Evolutionary conservation across 1,140 invertebrate species (phyloP), one percentile per base, ranked within the genome.

Genomic region (Cylas formicarius): DNA sequence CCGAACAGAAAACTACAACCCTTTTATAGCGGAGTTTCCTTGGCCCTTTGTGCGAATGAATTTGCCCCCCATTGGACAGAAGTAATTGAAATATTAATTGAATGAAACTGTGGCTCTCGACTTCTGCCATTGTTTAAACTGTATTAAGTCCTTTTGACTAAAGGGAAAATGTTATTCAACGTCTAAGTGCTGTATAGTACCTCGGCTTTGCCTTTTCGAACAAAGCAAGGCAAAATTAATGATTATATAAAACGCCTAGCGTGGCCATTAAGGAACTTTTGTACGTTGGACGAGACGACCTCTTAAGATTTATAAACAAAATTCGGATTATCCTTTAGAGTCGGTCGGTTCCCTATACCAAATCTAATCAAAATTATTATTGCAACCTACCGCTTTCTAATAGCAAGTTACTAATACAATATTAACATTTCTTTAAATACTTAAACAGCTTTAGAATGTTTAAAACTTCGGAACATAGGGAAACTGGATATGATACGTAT

Each of bases 161-260:
- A 52, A 52, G 49, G 44, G 49, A 41, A 48, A 48, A 39, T 47
- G 44, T 52, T 52, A 52, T 52, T 52, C 44, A 52, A 52, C 44
- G 32, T 52, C 40, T 52, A 45, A 52, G 38, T 52, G 33, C 34
- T 41, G 28, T 37, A 37, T 9, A 44, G 38, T 20, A 48, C 35
- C 29, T 28, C 14, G 45, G 37, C 23, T 32, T 48, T 27, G 32
- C 31, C 31, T 41, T 41, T 23, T 17, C n/a, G 10, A 40, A 39
- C 29, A 48, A 40, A 35, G 21, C 3, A 8, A 22, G 10, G 20
- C 38, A 26, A 39, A 33, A 48, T 48, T 48, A 48, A 48, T 48
- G 37, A 41, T 35, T 31, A 34, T 42, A 26, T 32, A 31, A 19
- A 31, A 42, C 29, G 39, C n/a, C n/a, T n/a, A n/a, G n/a, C n/a